Base-by-base conservation (phyloP, 2,888 invertebrate genomes). In the Augiades crinisus region DNA sequence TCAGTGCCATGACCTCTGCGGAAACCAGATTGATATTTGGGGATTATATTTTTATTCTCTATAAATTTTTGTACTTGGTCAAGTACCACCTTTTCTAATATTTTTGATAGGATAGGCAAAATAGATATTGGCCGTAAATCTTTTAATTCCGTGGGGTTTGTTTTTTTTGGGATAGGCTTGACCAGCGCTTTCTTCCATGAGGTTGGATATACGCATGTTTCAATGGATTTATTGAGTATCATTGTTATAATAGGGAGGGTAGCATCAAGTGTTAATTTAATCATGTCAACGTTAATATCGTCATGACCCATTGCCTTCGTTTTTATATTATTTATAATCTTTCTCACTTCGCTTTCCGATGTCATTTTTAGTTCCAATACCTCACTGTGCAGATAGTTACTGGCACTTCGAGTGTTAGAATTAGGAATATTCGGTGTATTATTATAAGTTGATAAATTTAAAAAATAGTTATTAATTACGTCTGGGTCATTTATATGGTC, bases 171-270 rank as follows among this genome's bases (percentile, higher is more conserved):
- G 0, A 67, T 34, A 0, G 65, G 65, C 7, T 27, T 41, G 2
- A 68, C 44, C 2, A 63, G 2, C 0, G 66, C 63, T 5, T 19
- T 36, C 47, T 65, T 67, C 64, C 67, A 67, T 1, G 14, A 12
- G 0, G 31, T 31, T 2, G 64, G 65, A 41, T 61, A 62, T 1
- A 3, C 24, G 5, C 24, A 13, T 6, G 30, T 45, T 40, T 7
- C 3, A 17, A 60, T 47, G 2, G 57, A 58, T 5, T 10, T 8
- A 40, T 60, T 60, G 0, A 60, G 31, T 4, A 57, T 51, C 1
- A 10, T 8, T 8, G 54, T 57, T 12, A 59, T 59, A 2, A 43
- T 33, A 8, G 8, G 1, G 5, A 59, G 24, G 7, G 56, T 47
- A 6, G n/a, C 6, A 3, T 53, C 56, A 2, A 60, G 13, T 0